Evolutionary conservation across 1,140 invertebrate species (phyloP).

Genomic region (Drosophila pallidifrons): DNA sequence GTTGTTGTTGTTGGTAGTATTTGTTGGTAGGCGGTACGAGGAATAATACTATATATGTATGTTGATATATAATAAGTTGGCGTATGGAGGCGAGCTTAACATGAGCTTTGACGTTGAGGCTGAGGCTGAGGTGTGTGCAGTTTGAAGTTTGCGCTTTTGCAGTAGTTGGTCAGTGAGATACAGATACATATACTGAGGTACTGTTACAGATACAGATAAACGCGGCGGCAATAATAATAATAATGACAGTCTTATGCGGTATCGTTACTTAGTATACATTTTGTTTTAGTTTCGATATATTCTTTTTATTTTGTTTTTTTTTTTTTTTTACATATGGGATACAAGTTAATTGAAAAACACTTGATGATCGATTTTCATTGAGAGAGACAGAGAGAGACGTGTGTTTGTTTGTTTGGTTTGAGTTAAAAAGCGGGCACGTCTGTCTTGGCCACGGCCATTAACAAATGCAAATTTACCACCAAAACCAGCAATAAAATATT

Average conservation of each 20-base stretch:
- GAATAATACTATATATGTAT: slow-evolving; percentile 53
- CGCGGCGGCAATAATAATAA: slow-evolving; percentile 46
- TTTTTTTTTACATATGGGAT: slow-evolving; percentile 61
- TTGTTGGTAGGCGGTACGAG: slow-evolving; percentile 72
- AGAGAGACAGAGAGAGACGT: slow-evolving; percentile 67
- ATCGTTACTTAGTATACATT: slow-evolving; percentile 69
- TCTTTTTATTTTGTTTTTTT: slow-evolving; percentile 24
- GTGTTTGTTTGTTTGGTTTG: slow-evolving; percentile 35
- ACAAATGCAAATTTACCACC: slow-evolving; percentile 82
- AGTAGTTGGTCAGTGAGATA: slow-evolving; percentile 76
- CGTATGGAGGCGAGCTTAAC: slow-evolving; percentile 44
- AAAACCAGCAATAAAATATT: slow-evolving; percentile 82
- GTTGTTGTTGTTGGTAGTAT: slow-evolving; percentile 59
- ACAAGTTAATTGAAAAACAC: slow-evolving; percentile 58
- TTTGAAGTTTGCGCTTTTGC: slow-evolving; percentile 62
- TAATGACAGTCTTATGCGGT: slow-evolving; percentile 67
- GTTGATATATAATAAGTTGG: slow-evolving; percentile 44
- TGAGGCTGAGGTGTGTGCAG: slow-evolving; percentile 63
- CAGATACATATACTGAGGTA: slow-evolving; percentile 60
- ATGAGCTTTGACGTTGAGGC: slow-evolving; percentile 63
- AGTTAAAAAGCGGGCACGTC: slow-evolving; percentile 78
- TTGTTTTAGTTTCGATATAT: slow-evolving; percentile 65
- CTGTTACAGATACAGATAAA: slow-evolving; percentile 56
- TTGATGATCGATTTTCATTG: slow-evolving; percentile 67
- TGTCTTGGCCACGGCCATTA: slow-evolving; percentile 70